A percentile compares a stretch with the other conserved stretches of the same genome.
Evolutionary conservation across 2,113 vertebrate species (phyloP).

Genomic region (Pseudopipra pipra): DNA sequence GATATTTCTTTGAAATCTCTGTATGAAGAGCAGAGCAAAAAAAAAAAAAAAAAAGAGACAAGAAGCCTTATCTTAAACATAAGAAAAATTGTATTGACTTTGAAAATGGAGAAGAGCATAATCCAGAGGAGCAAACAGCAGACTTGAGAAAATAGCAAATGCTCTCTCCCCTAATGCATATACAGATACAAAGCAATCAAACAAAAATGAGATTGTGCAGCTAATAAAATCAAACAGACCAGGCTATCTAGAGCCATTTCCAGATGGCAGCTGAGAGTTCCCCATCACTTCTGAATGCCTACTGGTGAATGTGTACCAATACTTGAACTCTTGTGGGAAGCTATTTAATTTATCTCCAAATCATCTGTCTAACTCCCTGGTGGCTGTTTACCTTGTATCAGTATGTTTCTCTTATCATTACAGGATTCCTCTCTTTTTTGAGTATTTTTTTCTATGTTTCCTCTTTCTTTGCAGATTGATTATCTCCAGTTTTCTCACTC

Average conservation of each 20-base stretch:
- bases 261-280: constrained; percentile 9
- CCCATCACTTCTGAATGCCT: constrained; percentile 30
- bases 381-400: constrained; percentile 32
- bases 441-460: neutral
- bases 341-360: constrained; percentile 40
- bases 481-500: neutral
- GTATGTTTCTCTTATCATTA: neutral
- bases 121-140: neutral
- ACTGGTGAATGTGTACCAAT: constrained; percentile 7
- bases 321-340: constrained; percentile 2
- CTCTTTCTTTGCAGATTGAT: neutral
- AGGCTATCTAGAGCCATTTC: constrained; percentile 22
- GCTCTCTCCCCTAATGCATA: neutral
- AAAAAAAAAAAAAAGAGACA: neutral
- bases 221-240: constrained; percentile 37
- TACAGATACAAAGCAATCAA: constrained; percentile 39
- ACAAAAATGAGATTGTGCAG: constrained; percentile 39
- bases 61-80: neutral
- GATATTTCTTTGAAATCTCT: neutral
- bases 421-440: constrained; percentile 16
- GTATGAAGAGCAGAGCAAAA: neutral
- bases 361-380: neutral
- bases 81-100: neutral
- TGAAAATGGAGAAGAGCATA: neutral
- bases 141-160: constrained; percentile 1